Evolutionary conservation across 2,888 invertebrate genomes (phyloP).

Genomic region (Pachycephus smyrnensis): DNA sequence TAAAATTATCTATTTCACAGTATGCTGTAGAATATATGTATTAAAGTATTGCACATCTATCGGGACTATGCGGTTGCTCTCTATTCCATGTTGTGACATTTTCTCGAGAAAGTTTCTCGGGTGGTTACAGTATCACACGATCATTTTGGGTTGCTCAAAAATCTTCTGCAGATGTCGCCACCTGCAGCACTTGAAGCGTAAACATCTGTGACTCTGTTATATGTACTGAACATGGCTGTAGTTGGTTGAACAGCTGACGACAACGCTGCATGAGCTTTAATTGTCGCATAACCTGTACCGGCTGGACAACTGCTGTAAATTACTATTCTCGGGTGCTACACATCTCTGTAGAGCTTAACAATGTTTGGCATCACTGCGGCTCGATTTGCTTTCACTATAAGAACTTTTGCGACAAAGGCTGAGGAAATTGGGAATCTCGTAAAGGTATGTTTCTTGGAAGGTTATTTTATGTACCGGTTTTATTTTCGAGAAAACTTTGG

Average conservation of each 20-base stretch:
- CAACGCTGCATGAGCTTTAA: neutral
- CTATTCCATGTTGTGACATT: neutral
- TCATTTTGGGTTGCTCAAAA: too few relatives aligned
- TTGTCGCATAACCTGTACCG: neutral
- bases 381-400: conserved; percentile 28
- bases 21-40: neutral
- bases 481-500: neutral
- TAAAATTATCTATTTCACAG: neutral
- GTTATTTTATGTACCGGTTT: neutral
- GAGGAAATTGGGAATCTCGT: conserved; percentile 51
- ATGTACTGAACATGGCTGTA: neutral
- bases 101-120: neutral
- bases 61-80: neutral
- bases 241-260: neutral
- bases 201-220: too few relatives aligned
- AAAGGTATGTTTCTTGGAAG: conserved; percentile 40
- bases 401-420: conserved; percentile 41
- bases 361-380: conserved; percentile 37
- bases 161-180: too few relatives aligned
- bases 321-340: neutral
- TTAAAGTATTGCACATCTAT: neutral
- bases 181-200: too few relatives aligned
- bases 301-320: neutral
- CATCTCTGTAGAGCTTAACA: neutral
- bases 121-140: neutral